Percentiles rank a stretch among this genome's conserved stretches.
phyloP scores from a whole-genome alignment of 2,113 vertebrate species.

The Ardeotis arabs region DNA sequence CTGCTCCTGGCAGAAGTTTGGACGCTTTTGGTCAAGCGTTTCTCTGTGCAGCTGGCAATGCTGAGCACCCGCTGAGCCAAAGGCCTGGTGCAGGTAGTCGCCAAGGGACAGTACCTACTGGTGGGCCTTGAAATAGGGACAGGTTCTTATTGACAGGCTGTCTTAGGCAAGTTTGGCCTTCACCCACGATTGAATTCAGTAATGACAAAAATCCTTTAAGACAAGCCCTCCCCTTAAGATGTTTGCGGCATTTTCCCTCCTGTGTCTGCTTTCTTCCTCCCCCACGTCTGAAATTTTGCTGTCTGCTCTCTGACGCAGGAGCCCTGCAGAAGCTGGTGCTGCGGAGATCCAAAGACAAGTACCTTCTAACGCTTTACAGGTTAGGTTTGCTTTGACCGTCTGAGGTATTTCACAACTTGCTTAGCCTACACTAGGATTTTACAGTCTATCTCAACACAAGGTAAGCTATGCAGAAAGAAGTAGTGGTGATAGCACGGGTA shows the following conservation, averaged over 20 bases:
- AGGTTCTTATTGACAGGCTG: background rate
- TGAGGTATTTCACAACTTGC: background rate
- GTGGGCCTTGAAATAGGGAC: background rate
- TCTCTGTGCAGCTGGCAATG: fast-evolving
- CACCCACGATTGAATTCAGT: background rate
- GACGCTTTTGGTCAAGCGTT: background rate
- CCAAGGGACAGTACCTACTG: background rate
- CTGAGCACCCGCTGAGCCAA: background rate
- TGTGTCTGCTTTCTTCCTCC: background rate
- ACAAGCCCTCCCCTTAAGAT: background rate
- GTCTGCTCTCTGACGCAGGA: background rate
- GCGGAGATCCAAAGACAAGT: background rate
- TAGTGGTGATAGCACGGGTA: background rate
- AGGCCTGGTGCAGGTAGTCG: background rate
- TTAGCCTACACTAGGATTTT: background rate
- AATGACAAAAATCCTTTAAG: background rate
- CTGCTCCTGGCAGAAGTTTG: background rate
- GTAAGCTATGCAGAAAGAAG: background rate
- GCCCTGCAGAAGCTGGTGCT: background rate
- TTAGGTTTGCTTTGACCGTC: background rate
- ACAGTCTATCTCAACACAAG: background rate
- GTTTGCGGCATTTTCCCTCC: background rate
- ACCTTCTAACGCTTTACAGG: background rate
- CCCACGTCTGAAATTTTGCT: background rate
- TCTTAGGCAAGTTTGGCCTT: background rate